Conservation (phyloP, 2,888 invertebrate genomes). For the Tenodera sinensis region DNA sequence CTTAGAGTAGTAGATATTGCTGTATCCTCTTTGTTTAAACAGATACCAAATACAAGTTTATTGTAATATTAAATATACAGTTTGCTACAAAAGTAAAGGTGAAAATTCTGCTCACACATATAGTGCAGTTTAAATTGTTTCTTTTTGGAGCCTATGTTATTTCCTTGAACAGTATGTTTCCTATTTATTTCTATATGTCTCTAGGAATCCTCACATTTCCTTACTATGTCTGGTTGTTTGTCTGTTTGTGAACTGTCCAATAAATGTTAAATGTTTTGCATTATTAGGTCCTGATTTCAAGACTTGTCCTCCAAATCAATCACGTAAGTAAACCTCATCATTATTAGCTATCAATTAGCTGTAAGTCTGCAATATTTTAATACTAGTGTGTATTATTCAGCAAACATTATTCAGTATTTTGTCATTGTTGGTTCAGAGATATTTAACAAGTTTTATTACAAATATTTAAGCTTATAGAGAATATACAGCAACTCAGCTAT, state of each 20-base stretch:
- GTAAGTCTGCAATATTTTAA: background rate
- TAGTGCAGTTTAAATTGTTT: background rate
- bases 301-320: constrained; percentile 54
- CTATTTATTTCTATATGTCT: constrained; percentile 28
- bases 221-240: background rate
- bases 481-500: too few relatives aligned
- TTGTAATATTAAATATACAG: too few relatives aligned
- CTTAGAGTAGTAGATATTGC: too few relatives aligned
- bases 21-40: too few relatives aligned
- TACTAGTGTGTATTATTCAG: background rate
- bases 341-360: background rate
- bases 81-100: background rate
- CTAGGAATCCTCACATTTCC: background rate
- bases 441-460: too few relatives aligned
- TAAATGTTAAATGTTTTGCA: constrained; percentile 37
- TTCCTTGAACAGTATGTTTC: background rate
- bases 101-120: background rate
- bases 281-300: constrained; percentile 55
- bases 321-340: constrained; percentile 52
- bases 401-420: background rate
- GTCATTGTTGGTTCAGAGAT: too few relatives aligned
- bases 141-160: background rate
- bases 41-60: too few relatives aligned
- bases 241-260: constrained; percentile 32
- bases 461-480: too few relatives aligned